Percentiles rank a stretch among this genome's conserved stretches.
phyloP scores from a whole-genome alignment of 2,797 vertebrate species.

The Coregonus ussuriensis region DNA sequence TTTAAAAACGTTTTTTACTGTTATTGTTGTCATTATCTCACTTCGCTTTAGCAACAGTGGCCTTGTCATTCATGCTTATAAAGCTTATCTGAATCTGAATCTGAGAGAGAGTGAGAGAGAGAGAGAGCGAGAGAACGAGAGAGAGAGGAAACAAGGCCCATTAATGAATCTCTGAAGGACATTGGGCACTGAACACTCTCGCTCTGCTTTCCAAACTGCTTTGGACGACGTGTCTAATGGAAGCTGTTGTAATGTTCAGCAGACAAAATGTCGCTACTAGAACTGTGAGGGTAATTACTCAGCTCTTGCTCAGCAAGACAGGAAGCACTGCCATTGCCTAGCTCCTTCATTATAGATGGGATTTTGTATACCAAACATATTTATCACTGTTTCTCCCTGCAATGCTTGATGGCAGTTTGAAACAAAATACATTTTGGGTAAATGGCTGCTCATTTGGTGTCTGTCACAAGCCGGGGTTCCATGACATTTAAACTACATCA shows the following conservation, averaged over 20 bases:
- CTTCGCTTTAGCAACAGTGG: too few species aligned
- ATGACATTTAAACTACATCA: neutral
- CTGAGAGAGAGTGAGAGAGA: neutral
- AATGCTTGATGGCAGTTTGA: neutral
- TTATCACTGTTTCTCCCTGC: neutral
- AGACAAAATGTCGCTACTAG: conserved; percentile 3
- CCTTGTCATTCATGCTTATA: too few species aligned
- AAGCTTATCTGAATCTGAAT: too few species aligned
- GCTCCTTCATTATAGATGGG: neutral
- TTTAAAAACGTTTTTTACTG: too few species aligned
- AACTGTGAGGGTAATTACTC: conserved; percentile 9
- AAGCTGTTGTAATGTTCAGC: conserved; percentile 3
- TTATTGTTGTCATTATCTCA: too few species aligned
- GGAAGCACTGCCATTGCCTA: conserved; percentile 2
- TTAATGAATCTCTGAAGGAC: neutral
- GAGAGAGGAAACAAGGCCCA: neutral
- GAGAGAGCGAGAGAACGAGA: neutral
- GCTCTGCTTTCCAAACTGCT: neutral
- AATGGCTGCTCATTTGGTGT: conserved; percentile 7
- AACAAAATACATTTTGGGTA: neutral
- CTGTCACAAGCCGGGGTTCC: neutral
- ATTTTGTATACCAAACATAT: neutral
- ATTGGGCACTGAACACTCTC: neutral
- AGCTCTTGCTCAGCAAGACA: neutral
- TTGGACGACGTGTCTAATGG: conserved; percentile 8